Evolutionary conservation across 2,797 vertebrate genomes (phyloP).

Genomic region (Lophius americanus): DNA sequence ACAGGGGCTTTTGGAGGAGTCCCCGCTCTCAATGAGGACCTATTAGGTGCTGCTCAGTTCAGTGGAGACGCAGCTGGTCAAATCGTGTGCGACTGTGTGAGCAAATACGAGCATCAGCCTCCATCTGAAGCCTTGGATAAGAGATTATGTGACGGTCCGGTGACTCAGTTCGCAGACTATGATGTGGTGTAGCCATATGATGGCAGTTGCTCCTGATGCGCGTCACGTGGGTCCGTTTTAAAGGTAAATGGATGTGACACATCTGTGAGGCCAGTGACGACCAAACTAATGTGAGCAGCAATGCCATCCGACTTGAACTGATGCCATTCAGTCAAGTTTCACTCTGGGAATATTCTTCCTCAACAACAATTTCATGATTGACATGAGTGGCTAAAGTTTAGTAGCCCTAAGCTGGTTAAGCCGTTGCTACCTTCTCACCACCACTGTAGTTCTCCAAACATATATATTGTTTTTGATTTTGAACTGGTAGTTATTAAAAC

Average conservation of each 20-base stretch:
- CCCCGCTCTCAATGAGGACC: conserved; percentile 44
- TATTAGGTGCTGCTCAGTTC: conserved; percentile 38
- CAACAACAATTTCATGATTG: conserved; percentile 4
- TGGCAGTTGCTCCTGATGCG: conserved; percentile 70
- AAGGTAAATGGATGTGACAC: conserved; percentile 64
- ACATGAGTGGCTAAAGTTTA: not conserved
- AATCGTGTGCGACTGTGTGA: conserved; percentile 20
- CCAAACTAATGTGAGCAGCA: conserved; percentile 63
- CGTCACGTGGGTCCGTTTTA: conserved; percentile 42
- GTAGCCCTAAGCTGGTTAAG: not conserved
- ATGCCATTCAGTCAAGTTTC: conserved; percentile 28
- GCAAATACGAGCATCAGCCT: conserved; percentile 43
- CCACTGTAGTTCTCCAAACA: not conserved
- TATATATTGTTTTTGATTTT: not conserved
- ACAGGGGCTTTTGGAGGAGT: conserved; percentile 36
- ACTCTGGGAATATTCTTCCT: conserved; percentile 24
- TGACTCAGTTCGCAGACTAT: conserved; percentile 59
- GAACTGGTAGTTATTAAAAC: no score
- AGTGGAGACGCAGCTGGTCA: conserved; percentile 42
- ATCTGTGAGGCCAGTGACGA: conserved; percentile 36
- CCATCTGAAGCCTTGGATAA: conserved; percentile 61
- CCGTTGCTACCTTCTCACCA: not conserved
- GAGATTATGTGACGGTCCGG: conserved; percentile 58
- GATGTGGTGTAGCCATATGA: conserved; percentile 44
- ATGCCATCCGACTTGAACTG: conserved; percentile 55